Evolutionary conservation across 2,888 invertebrate species (phyloP), one percentile per base, ranked within the genome.

Genomic region (Rhodophaea formosa): DNA sequence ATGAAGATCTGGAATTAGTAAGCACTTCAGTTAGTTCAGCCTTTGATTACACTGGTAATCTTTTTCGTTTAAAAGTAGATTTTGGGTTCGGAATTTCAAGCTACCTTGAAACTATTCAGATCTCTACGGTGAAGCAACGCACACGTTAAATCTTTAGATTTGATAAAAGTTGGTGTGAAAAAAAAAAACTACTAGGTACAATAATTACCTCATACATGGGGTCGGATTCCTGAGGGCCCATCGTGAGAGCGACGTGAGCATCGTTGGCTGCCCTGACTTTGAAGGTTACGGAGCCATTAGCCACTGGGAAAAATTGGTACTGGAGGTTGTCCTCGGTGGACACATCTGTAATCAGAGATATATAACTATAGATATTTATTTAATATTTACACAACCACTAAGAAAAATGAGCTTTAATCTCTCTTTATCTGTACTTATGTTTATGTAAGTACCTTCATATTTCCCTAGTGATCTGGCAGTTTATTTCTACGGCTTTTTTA

Each of bases 201-300:
- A 17, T 39, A 59, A 8, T 65, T 75, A 94, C 94, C 93, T 98
- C 97, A 78, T 95, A 94, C 92, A 97, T 96, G 17, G 96, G 97
- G 53, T 95, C 94, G 8, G 93, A 86, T 67, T 95, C 96, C 49
- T 92, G 87, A 2, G 96, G 94, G 0, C 93, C 93, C 58, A 94
- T 90, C 10, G 96, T 95, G 10, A 98, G 93, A 0, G 96, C 96
- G 69, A 98, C 75, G 79, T 97, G 97, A 8, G 97, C 97, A 88
- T 98, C 97, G 75, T 97, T 94, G 0, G 94, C 75, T 0, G 97
- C 93, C 63, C 95, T 94, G 5, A 97, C 94, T 72, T 95, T 94
- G 84, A 98, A 97, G 74, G 95, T 94, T 56, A 96, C 88, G 55
- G 94, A 93, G 3, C 95, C 95, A 63, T 92, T 92, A 14, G 92